Evolutionary conservation across 2,888 invertebrate species (phyloP).

Genomic region (Parochlus steinenii): DNA sequence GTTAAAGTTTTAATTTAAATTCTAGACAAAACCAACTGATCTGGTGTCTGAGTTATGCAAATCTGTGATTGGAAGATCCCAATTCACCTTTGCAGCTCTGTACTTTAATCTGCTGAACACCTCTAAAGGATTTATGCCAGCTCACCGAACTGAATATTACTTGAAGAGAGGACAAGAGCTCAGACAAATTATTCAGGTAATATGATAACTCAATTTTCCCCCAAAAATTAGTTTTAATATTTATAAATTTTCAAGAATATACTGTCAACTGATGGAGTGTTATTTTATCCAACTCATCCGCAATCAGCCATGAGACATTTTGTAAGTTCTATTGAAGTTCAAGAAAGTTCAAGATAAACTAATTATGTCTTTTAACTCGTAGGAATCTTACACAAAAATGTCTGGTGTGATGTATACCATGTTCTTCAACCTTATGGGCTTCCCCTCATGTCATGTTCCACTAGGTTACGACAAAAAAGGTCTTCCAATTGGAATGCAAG

Average conservation of each 20-base stretch:
- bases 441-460: conserved; percentile 63
- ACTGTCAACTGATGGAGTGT: conserved; percentile 51
- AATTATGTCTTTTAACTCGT: no score
- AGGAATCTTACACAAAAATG: conserved; percentile 38
- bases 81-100: conserved; percentile 33
- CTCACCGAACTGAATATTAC: conserved; percentile 22
- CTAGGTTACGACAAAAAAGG: conserved; percentile 26
- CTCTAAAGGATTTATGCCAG: conserved; percentile 30
- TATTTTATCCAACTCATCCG: conserved; percentile 55
- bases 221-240: conserved; percentile 1
- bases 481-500: conserved; percentile 52
- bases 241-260: conserved; percentile 29
- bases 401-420: conserved; percentile 45
- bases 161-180: conserved; percentile 23
- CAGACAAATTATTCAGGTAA: conserved; percentile 30
- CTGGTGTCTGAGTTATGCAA: conserved; percentile 25
- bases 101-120: conserved; percentile 31
- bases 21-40: conserved; percentile 25
- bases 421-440: conserved; percentile 51
- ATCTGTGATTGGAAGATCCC: conserved; percentile 24
- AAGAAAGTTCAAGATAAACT: conserved; percentile 31
- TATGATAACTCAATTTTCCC: conserved; percentile 13
- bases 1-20: conserved; percentile 21
- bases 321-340: no score
- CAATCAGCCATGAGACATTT: conserved; percentile 46